Conservation (phyloP, 2,888 invertebrate species). For the Calliphora vomitoria region DNA sequence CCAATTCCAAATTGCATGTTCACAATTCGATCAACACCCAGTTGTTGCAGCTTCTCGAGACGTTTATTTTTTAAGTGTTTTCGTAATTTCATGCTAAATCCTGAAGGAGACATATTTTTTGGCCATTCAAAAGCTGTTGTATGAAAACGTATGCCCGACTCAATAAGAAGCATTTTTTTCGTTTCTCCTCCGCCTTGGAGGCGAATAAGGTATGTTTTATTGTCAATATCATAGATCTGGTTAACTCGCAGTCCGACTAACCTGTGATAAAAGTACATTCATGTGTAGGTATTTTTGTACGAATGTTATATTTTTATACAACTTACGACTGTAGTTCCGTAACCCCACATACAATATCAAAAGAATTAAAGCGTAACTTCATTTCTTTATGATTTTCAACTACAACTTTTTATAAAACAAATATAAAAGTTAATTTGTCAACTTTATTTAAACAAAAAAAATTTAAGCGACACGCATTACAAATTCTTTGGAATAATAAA, state of each 20-base stretch:
- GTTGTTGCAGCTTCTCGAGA: slow-evolving; percentile 92
- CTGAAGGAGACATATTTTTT: slow-evolving; percentile 96
- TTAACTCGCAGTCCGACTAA: slow-evolving; percentile 96
- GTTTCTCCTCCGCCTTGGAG: slow-evolving; percentile 91
- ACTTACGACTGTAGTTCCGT: slow-evolving; percentile 93
- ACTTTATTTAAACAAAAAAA: too few relatives aligned
- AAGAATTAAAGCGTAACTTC: slow-evolving; percentile 97
- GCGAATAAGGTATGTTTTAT: slow-evolving; percentile 96
- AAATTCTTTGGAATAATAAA: not conserved
- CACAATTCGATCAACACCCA: slow-evolving; percentile 97
- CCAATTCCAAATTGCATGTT: slow-evolving; percentile 97
- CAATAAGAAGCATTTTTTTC: slow-evolving; percentile 94
- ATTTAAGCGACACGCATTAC: not conserved
- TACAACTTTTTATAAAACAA: too few relatives aligned
- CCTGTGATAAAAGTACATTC: slow-evolving; percentile 84
- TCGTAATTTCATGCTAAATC: slow-evolving; percentile 99
- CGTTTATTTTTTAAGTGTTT: slow-evolving; percentile 99
- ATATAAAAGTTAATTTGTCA: too few relatives aligned
- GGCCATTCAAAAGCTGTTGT: slow-evolving; percentile 99
- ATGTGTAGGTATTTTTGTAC: not conserved
- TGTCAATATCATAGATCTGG: slow-evolving; percentile 99
- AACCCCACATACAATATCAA: slow-evolving; percentile 95
- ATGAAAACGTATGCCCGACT: slow-evolving; percentile 97
- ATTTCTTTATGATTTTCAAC: slow-evolving; percentile 85
- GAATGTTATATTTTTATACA: not conserved